Percentiles rank a stretch among this genome's conserved stretches.
Conservation (phyloP, 2,888 invertebrate genomes). For the Halictus quadricinctus region DNA sequence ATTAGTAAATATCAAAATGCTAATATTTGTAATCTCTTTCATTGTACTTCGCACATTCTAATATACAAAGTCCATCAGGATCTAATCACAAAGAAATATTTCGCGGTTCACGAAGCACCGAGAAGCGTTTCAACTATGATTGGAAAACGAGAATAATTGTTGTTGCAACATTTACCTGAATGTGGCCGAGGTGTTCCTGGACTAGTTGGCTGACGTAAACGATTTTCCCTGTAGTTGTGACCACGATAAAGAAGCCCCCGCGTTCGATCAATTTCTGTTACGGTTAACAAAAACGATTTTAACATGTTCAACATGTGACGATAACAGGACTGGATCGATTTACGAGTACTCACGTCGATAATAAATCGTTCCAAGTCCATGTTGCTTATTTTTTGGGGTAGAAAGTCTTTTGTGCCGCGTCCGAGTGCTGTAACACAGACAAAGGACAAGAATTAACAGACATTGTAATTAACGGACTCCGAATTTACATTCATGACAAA, state of each 20-base stretch:
- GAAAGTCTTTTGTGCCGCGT: constrained; percentile 67
- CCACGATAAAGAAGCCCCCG: constrained; percentile 91
- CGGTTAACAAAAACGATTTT: constrained; percentile 46
- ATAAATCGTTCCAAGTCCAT: constrained; percentile 80
- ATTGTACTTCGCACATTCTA: background rate
- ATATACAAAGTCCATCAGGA: background rate
- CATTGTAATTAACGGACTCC: background rate
- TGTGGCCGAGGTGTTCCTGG: constrained; percentile 92
- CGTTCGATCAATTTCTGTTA: constrained; percentile 81
- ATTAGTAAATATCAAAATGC: no score
- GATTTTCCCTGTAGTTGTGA: constrained; percentile 92
- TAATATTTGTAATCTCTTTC: background rate
- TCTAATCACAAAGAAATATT: background rate
- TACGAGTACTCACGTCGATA: constrained; percentile 79
- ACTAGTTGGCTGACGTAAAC: constrained; percentile 93
- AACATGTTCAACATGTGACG: constrained; percentile 21
- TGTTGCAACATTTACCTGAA: constrained; percentile 85
- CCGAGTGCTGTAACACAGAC: constrained; percentile 74
- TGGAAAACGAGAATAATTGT: background rate
- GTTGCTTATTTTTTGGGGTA: constrained; percentile 74
- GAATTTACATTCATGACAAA: background rate
- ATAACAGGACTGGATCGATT: constrained; percentile 34
- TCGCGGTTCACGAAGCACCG: background rate
- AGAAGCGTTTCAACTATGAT: background rate
- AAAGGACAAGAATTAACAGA: background rate